Evolutionary conservation across 2,888 invertebrate species (phyloP), one percentile per base, ranked within the genome.

Genomic region (Yponomeuta plumbellus): DNA sequence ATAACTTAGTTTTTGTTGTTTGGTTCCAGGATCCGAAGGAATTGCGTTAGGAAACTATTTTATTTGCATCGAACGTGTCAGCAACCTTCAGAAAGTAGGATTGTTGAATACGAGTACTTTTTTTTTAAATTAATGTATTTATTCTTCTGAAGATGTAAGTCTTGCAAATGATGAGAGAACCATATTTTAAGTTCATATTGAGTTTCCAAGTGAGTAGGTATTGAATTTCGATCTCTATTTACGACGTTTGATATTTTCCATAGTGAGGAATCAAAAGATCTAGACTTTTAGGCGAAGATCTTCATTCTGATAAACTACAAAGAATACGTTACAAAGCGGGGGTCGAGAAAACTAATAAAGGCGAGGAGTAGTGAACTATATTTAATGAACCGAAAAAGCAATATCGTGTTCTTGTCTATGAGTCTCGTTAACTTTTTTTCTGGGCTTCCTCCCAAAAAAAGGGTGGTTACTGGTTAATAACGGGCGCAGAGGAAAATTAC

Each of bases 401-500:
- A 64, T 57, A 74, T 75, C 69, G 69, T 71, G 69, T 68, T 71
- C 75, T 72, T 76, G 73, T 75, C 76, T 73, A 76, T 77, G 75
- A 77, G 74, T 72, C 81, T 85, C 82, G 82, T 85, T 85, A 85
- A 83, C 79, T 82, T 85, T 85, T 83, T 81, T 80, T 70, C 72
- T 72, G 17, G 20, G 11, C 22, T 22, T 64, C 40, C n/a, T 70
- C n/a, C 66, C 69, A 69, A 71, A 74, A 73, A 84, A 85, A 84
- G 81, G 71, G 73, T 73, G 75, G 77, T 85, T 84, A 86, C 86
- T 77, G 78, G 84, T 83, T 86, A 87, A 88, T 86, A 87, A 84
- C 81, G 81, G 69, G 81, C 72, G 76, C 73, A 69, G 70, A 76
- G 81, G 66, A 80, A 85, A 88, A 85, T 82, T 84, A 80, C 79